Evolutionary conservation across 2,113 vertebrate genomes (phyloP), one percentile per base, ranked within the genome.

Genomic region (Percina caprodes): DNA sequence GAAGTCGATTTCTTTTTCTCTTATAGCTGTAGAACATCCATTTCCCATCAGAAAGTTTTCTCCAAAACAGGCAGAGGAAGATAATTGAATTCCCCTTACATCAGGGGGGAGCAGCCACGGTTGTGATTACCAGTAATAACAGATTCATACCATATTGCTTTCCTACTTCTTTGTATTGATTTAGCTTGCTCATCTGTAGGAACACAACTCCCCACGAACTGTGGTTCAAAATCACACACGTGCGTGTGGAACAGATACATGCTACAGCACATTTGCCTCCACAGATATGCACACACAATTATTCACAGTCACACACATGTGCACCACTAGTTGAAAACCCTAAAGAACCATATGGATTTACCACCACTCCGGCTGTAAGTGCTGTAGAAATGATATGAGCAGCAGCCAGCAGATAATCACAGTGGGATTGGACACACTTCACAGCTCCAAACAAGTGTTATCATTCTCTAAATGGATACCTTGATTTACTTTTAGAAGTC

Each of bases 61-160:
- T 59, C 73, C 74, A 73, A 90, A 91, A 92, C 73, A 88, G 85
- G 52, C 73, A 69, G 81, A 75, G 82, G 79, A 55, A 89, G 86
- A 84, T 92, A 92, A 93, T 92, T 91, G 87, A 90, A 93, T 91
- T 90, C 91, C 83, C 85, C 87, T 91, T 81, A 80, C 89, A 86
- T 88, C 87, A 67, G 81, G 82, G 63, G 82, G 56, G n/a, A 83
- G 80, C 78, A 85, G 86, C 87, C 83, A 72, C 55, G 21, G 82
- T 79, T 83, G 82, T 89, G 93, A 89, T 92, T 90, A 90, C 88
- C 73, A 84, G 85, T 90, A 91, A 92, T 92, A 87, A 89, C 85
- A 79, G 82, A 93, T 91, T 93, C 83, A 85, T 84, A 82, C 79
- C 87, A 81, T 89, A 92, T 89, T 91, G 88, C 88, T 86, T 86